Percentiles rank a stretch among this genome's conserved stretches.
phyloP scores from a whole-genome alignment of 2,888 invertebrate genomes.

The Lycaena phlaeas region DNA sequence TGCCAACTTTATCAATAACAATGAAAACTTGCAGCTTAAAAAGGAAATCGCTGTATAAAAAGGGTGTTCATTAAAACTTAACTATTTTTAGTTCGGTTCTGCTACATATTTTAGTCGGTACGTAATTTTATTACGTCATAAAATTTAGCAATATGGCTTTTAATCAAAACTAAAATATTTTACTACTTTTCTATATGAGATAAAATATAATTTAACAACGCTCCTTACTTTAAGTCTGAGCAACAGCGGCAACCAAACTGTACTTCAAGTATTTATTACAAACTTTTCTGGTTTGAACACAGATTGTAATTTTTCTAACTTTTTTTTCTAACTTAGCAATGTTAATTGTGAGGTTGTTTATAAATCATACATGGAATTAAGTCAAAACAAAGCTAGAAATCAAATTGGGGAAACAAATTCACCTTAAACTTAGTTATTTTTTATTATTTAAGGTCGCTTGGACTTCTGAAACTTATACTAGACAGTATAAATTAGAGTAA shows the following conservation, averaged over 20 bases:
- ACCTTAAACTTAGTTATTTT: too few relatives aligned
- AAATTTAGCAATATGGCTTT: neutral
- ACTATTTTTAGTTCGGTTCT: slow-evolving; percentile 15
- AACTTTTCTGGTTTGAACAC: too few relatives aligned
- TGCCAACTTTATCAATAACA: slow-evolving; percentile 56
- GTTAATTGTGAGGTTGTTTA: too few relatives aligned
- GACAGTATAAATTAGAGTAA: too few relatives aligned
- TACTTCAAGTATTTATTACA: too few relatives aligned
- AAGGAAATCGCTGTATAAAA: slow-evolving; percentile 31
- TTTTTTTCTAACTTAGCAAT: too few relatives aligned
- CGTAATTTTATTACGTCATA: neutral
- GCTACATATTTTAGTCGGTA: slow-evolving; percentile 4
- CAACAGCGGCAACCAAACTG: neutral
- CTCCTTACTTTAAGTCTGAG: neutral
- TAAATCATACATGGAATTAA: too few relatives aligned
- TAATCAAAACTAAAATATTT: slow-evolving; percentile 5
- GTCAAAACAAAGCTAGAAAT: too few relatives aligned
- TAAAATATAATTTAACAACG: slow-evolving; percentile 2
- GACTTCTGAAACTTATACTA: too few relatives aligned
- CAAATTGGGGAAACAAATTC: too few relatives aligned
- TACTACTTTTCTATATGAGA: slow-evolving; percentile 1
- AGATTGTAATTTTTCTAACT: too few relatives aligned
- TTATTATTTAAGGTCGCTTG: too few relatives aligned
- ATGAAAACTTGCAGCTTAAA: slow-evolving; percentile 34
- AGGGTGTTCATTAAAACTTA: slow-evolving; percentile 30